Evolutionary conservation across 2,888 invertebrate species (phyloP), one percentile per base, ranked within the genome.

Genomic region (Rutpela maculata): DNA sequence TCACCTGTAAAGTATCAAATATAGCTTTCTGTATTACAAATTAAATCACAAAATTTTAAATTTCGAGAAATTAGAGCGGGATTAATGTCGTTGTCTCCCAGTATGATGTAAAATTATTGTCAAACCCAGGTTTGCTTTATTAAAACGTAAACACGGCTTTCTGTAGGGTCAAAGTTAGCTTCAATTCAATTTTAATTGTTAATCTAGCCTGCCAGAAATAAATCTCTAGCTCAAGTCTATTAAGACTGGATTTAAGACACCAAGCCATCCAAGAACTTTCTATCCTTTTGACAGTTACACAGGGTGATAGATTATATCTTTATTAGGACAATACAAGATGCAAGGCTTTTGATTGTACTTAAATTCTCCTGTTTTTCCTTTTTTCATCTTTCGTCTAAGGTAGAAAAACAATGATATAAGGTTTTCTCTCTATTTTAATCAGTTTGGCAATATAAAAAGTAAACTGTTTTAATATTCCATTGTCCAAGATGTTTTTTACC

Each of bases 131-230:
- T 9, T 7, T 0, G 31, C 31, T 35, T 9, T 43, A 43, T 12
- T 43, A 12, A 43, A 43, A 43, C 15, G 15, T 43, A 15, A 43
- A 43, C 15, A 15, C 43, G 7, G 12, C 12, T 43, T 43, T 12
- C 9, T 15, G 1, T 12, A 43, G 43, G 43, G 43, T 43, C 43
- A 43, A 43, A 43, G 43, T 43, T 43, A 43, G 12, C 43, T 43
- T 43, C 43, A 50, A 15, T n/a, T 50, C n/a, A 50, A 50, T n/a
- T 50, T 50, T 50, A n/a, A 50, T 50, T 50, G 15, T 50, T 50
- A 50, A n/a, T 50, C 50, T n/a, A n/a, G n/a, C 50, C n/a, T 50
- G 50, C 50, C n/a, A 50, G 50, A 50, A 50, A 50, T 50, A 50
- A 50, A n/a, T 50, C 50, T 15, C 50, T n/a, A 15, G 50, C 6